A percentile compares a stretch with the other conserved stretches of the same genome.
phyloP scores from a whole-genome alignment of 1,140 invertebrate species.

The Propsilocerus akamusi region DNA sequence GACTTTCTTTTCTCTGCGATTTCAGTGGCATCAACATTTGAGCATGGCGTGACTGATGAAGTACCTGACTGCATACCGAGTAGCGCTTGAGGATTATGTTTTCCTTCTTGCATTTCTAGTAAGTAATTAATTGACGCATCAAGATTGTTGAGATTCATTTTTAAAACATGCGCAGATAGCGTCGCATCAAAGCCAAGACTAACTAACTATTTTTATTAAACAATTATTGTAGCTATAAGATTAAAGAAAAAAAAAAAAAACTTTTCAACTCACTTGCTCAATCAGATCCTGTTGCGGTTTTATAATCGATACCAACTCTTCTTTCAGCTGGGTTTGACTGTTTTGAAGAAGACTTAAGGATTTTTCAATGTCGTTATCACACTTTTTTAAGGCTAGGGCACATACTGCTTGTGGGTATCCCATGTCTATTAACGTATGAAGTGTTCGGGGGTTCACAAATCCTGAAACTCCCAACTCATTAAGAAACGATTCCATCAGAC shows the following conservation, averaged over 20 bases:
- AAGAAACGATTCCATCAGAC: conserved; percentile 24
- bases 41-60: not conserved
- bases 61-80: not conserved
- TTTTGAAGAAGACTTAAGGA: conserved; percentile 44
- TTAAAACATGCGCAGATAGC: not conserved
- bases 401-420: conserved; percentile 37
- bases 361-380: conserved; percentile 43
- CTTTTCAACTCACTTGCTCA: not conserved
- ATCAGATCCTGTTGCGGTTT: conserved; percentile 6
- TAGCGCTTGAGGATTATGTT: not conserved
- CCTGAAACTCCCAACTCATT: conserved; percentile 8
- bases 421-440: conserved; percentile 41
- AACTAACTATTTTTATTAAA: not conserved
- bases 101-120: conserved; percentile 10
- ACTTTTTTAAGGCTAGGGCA: conserved; percentile 33
- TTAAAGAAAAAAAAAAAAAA: conserved; percentile 4
- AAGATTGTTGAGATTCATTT: conserved; percentile 28
- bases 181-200: not conserved
- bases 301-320: conserved; percentile 8
- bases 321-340: conserved; percentile 26
- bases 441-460: conserved; percentile 21
- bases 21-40: not conserved
- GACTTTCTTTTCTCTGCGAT: conserved; percentile 9
- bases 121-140: conserved; percentile 34
- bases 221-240: not conserved